Evolutionary conservation across 1,140 invertebrate genomes (phyloP).

Genomic region (Drosophila watanabei): DNA sequence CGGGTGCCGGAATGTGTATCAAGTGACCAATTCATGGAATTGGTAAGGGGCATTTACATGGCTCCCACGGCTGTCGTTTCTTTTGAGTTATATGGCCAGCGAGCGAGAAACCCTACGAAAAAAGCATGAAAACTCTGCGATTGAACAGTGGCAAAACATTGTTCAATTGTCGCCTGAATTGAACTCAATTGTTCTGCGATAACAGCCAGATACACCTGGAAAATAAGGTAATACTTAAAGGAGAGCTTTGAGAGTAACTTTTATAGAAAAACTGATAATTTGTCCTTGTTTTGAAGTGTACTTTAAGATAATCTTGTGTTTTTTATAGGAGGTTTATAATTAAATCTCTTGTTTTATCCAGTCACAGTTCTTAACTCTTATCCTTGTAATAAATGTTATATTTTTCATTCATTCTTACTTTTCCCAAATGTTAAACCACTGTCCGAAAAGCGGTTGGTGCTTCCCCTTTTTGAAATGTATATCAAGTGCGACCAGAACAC

Average conservation of each 20-base stretch:
- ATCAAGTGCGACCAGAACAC: conserved; percentile 55
- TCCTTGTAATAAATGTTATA: neutral
- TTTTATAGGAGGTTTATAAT: neutral
- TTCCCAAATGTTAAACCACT: conserved; percentile 27
- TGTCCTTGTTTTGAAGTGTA: neutral
- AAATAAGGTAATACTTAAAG: neutral
- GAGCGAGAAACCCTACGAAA: conserved; percentile 59
- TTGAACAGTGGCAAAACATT: conserved; percentile 39
- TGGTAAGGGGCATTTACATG: conserved; percentile 66
- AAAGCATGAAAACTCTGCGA: conserved; percentile 11
- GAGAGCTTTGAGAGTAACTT: neutral
- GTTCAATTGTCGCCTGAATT: conserved; percentile 11
- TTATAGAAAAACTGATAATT: neutral
- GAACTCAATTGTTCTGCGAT: neutral
- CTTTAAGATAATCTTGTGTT: neutral
- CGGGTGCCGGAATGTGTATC: conserved; percentile 68
- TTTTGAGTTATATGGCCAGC: conserved; percentile 54
- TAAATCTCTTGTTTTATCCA: neutral
- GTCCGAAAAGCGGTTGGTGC: conserved; percentile 26
- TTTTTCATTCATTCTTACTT: neutral
- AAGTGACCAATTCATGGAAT: conserved; percentile 74
- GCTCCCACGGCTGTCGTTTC: conserved; percentile 76
- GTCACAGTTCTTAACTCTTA: neutral
- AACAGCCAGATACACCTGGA: conserved; percentile 1
- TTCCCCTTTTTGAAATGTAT: conserved; percentile 58